Evolutionary conservation across 2,888 invertebrate genomes (phyloP).

Genomic region (Empis stercorea): DNA sequence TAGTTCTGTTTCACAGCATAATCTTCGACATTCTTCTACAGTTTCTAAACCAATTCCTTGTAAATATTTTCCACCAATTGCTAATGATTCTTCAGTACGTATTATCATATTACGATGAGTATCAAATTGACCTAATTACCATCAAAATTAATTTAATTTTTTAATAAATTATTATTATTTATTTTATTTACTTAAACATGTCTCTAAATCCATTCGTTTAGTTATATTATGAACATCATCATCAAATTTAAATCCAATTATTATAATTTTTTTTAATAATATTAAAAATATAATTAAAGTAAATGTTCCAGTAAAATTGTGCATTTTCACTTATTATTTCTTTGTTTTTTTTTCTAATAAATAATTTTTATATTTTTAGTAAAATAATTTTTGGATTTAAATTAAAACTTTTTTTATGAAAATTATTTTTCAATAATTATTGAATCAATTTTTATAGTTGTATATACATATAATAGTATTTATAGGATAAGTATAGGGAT

Average conservation of each 20-base stretch:
- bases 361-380: too few relatives aligned
- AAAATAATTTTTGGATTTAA: too few relatives aligned
- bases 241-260: constrained; percentile 8
- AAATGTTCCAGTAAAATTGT: too few relatives aligned
- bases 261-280: constrained; percentile 7
- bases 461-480: too few relatives aligned
- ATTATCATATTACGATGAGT: constrained; percentile 82
- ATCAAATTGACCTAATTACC: constrained; percentile 47
- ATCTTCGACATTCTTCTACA: constrained; percentile 66
- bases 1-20: constrained; percentile 74
- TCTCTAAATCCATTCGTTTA: constrained; percentile 34
- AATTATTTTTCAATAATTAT: too few relatives aligned
- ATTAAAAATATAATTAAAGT: constrained; percentile 1
- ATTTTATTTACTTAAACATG: constrained; percentile 30
- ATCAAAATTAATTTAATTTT: background rate
- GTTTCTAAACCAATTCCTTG: constrained; percentile 73
- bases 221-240: constrained; percentile 23
- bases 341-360: too few relatives aligned
- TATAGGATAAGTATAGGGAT: too few relatives aligned
- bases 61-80: constrained; percentile 78
- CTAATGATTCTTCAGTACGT: constrained; percentile 75
- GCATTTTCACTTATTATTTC: too few relatives aligned
- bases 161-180: background rate
- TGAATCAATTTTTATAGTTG: too few relatives aligned
- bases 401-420: too few relatives aligned